Base-by-base conservation (phyloP, 1,140 invertebrate species). In the Pinna nobilis region DNA sequence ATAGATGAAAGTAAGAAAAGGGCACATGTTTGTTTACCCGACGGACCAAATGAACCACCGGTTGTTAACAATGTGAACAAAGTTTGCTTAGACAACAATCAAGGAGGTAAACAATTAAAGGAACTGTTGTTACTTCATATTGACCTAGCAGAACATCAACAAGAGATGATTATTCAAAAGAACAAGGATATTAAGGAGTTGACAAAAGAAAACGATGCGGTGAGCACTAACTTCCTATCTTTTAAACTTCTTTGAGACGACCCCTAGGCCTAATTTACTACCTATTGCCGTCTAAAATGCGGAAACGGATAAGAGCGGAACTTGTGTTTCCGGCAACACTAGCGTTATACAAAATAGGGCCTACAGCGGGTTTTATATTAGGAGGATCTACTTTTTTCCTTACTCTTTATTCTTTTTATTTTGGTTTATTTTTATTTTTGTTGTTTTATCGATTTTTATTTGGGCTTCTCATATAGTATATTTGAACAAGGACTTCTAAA, bases 81-180 rank as follows among this genome's bases (percentile, higher is more conserved):
- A 51, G 18, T 15, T 9, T 35, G 57, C n/a, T 35, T 44, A 9
- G 68, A 77, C 18, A 41, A 37, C 4, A 15, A 41, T 39, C n/a
- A 67, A 33, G 65, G 57, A 15, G 41, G 47, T 28, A 73, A 76
- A 61, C 79, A 82, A 37, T 49, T 84, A 47, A 81, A 81, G 70
- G 80, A 82, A 41, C 59, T 84, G 23, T 53, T 84, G 32, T 41
- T 82, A 59, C 61, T 79, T 25, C 79, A 84, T 61, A 53, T 80
- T 18, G 82, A 84, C 65, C 69, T 84, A 30, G 80, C 81, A 64
- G 80, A 82, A 57, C 81, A 80, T 60, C 82, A 84, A 59, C 78
- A 82, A 49, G 78, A 82, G 32, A 47, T 82, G 55, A 11, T 84
- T 0, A 55, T 63, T 1, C 67, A 72, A 23, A 84, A 80, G 70